Conservation (phyloP, 30 jellyfish, hydroid and myxozoan genomes). For the Aurelia aurita complex sp. Pacific region DNA sequence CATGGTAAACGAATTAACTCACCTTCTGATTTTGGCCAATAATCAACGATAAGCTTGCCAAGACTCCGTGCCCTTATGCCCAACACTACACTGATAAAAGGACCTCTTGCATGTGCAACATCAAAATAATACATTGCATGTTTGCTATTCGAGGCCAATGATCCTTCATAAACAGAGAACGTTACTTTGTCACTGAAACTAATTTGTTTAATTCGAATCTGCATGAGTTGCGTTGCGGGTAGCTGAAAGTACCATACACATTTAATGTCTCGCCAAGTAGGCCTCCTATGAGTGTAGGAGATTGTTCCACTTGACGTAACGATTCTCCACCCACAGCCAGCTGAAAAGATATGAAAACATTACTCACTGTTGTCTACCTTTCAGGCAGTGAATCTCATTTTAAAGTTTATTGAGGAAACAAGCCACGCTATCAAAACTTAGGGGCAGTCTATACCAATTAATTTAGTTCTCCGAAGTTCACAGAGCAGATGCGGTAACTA, state of each 20-base stretch:
- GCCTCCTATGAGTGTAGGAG: not conserved
- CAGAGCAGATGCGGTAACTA: no score
- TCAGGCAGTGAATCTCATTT: no score
- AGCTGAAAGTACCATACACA: constrained; percentile 17
- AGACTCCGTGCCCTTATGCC: not conserved
- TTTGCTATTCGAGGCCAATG: constrained; percentile 2
- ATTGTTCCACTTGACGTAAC: not conserved
- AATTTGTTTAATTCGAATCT: not conserved
- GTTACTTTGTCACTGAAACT: not conserved
- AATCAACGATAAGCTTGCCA: not conserved
- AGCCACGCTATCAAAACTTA: no score
- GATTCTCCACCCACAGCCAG: constrained; percentile 31
- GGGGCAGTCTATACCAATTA: no score
- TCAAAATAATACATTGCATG: not conserved
- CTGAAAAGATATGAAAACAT: not conserved
- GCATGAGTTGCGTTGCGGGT: not conserved
- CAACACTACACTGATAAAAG: constrained; percentile 1
- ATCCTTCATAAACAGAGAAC: constrained; percentile 2
- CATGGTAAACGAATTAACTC: no score
- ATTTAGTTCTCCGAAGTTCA: no score
- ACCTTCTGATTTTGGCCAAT: no score
- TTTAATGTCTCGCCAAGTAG: not conserved
- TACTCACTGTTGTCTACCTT: no score
- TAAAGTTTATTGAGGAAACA: no score
- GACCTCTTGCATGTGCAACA: constrained; percentile 8